Evolutionary conservation across 2,113 vertebrate genomes (phyloP).

Genomic region (Semnopithecus entellus): DNA sequence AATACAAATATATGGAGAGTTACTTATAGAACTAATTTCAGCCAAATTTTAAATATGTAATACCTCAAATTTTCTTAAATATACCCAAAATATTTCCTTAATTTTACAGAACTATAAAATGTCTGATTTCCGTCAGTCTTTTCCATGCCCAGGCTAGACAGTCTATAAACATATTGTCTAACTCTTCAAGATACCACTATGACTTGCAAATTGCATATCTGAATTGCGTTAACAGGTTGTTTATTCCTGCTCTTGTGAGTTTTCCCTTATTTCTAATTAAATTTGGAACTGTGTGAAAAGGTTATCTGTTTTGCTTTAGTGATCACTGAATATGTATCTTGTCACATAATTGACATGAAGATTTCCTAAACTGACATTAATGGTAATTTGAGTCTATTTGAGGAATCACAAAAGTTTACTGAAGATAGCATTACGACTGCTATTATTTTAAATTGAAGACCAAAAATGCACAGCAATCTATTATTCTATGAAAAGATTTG

Average conservation of each 20-base stretch:
- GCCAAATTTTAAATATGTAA: not conserved
- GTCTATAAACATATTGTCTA: not conserved
- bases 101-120: not conserved
- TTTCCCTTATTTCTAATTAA: conserved; percentile 56
- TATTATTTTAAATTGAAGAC: conserved; percentile 55
- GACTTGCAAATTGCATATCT: not conserved
- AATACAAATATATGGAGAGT: not conserved
- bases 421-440: not conserved
- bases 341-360: not conserved
- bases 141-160: not conserved
- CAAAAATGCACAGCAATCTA: conserved; percentile 27
- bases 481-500: conserved; percentile 42
- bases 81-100: conserved; percentile 22
- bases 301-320: conserved; percentile 52
- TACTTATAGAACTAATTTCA: not conserved
- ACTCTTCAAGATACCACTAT: not conserved
- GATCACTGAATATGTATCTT: conserved; percentile 49
- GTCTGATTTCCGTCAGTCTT: not conserved
- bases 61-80: conserved; percentile 10
- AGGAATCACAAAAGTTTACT: conserved; percentile 13
- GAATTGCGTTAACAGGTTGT: conserved; percentile 29
- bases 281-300: conserved; percentile 40
- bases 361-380: conserved; percentile 41
- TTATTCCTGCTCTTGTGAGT: not conserved
- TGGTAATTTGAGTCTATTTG: conserved; percentile 31